Evolutionary conservation across 2,113 vertebrate genomes (phyloP).

Genomic region (Pao palembangensis): DNA sequence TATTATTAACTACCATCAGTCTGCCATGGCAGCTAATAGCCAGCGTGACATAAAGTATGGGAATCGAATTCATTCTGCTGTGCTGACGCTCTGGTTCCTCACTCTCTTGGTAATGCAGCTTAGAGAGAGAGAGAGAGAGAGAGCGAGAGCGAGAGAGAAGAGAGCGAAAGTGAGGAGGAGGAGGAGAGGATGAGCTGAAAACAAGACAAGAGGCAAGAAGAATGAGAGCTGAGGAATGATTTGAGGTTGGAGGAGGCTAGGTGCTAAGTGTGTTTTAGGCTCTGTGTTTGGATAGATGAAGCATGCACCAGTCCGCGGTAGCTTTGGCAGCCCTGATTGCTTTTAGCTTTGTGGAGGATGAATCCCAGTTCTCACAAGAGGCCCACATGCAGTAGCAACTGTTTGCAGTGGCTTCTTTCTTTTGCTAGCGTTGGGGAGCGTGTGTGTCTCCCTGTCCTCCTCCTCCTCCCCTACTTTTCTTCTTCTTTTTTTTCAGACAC

Average conservation of each 20-base stretch:
- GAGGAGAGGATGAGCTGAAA: slow-evolving; percentile 16
- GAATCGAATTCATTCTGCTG: slow-evolving; percentile 76
- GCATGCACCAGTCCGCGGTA: slow-evolving; percentile 76
- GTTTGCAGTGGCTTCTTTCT: slow-evolving; percentile 45
- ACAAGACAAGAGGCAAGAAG: slow-evolving; percentile 31
- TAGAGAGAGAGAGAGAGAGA: not conserved
- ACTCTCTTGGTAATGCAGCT: slow-evolving; percentile 19
- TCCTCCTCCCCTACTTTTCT: slow-evolving; percentile 6
- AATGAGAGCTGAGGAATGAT: slow-evolving; percentile 39
- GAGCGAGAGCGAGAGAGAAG: not conserved
- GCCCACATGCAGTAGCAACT: slow-evolving; percentile 54
- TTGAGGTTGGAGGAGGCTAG: slow-evolving; percentile 35
- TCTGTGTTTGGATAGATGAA: slow-evolving; percentile 56
- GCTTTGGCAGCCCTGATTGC: slow-evolving; percentile 78
- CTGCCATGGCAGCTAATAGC: slow-evolving; percentile 40
- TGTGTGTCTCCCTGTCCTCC: slow-evolving; percentile 15
- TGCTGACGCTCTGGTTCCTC: slow-evolving; percentile 61
- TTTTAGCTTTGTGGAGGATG: slow-evolving; percentile 81
- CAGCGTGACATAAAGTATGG: slow-evolving; percentile 70
- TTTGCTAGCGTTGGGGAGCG: not conserved
- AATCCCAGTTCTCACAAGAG: slow-evolving; percentile 44
- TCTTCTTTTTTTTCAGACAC: slow-evolving; percentile 26
- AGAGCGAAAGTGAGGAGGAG: not conserved
- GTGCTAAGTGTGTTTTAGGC: not conserved
- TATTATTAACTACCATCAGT: slow-evolving; percentile 20